Base-by-base conservation (phyloP, 2,113 vertebrate genomes). In the Lagopus leucura region DNA sequence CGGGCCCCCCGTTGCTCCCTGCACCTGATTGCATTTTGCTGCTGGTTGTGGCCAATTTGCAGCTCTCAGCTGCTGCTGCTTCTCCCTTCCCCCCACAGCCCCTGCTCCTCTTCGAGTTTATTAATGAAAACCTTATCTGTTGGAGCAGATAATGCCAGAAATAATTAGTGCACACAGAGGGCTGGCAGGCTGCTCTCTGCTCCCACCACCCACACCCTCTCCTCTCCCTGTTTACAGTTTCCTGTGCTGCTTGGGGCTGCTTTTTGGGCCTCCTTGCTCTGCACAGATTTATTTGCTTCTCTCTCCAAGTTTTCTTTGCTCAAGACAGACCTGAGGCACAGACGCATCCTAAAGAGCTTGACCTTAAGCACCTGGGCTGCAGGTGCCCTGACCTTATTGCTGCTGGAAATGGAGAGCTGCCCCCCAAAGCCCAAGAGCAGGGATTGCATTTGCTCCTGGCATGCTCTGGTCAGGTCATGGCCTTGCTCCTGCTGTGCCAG, bases 61-160 rank as follows among this genome's bases (percentile, higher is more conserved):
- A 43, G 93, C 94, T 91, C 89, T 92, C 6, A 47, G 82, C 20
- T 27, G n/a, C 1, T 4, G 69, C 73, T 3, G 30, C 67, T 79
- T 65, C 84, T 75, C 73, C 11, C 64, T n/a, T 42, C 32, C 22
- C 22, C 52, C 52, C 52, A 10, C 52, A 28, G 12, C 17, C 2
- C 7, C 10, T 11, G 0, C 4, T 43, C 57, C 71, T 86, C 28
- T 63, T 76, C 61, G 19, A 48, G 69, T 90, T 96, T 95, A 90
- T 96, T 96, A 95, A 96, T 77, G 93, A 93, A 94, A 93, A 91
- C 55, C 88, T 97, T 96, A 92, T 96, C 94, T 65, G 73, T 28
- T 64, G 64, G 75, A 2, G 4, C 95, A 93, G 96, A 95, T 96
- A 90, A 94, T 76, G 92, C 74, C 66, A 77, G 80, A 74, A 95